Evolutionary conservation across 2,113 vertebrate genomes (phyloP).

Genomic region (Microtus pennsylvanicus): DNA sequence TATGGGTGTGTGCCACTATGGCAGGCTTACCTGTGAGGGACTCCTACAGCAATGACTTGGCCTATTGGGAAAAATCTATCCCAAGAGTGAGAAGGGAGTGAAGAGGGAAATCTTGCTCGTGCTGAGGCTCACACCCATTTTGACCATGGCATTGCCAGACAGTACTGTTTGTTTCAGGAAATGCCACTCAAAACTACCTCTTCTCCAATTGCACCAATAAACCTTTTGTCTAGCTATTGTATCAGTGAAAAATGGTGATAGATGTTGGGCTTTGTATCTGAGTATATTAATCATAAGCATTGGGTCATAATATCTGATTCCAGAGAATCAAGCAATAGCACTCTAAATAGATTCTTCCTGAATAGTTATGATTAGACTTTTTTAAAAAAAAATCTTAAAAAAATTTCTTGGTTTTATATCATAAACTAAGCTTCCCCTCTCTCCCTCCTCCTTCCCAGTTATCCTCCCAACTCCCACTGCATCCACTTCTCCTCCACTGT

Average conservation of each 20-base stretch:
- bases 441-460: too few species aligned
- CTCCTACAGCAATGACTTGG: neutral
- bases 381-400: too few species aligned
- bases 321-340: neutral
- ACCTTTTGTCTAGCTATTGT: neutral
- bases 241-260: fast-evolving
- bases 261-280: neutral
- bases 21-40: neutral
- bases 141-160: neutral
- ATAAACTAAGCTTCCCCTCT: too few species aligned
- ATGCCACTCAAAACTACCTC: neutral
- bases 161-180: neutral
- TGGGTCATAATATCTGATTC: neutral
- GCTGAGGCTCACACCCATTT: neutral
- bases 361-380: neutral
- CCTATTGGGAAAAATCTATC: neutral
- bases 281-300: neutral
- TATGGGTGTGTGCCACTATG: neutral
- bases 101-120: neutral
- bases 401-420: too few species aligned
- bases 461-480: too few species aligned
- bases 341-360: neutral
- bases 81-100: neutral
- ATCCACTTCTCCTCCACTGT: neutral
- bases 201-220: neutral